A percentile compares a stretch with the other conserved stretches of the same genome.
Conservation (phyloP, 2,113 vertebrate species). For the Alosa alosa region DNA sequence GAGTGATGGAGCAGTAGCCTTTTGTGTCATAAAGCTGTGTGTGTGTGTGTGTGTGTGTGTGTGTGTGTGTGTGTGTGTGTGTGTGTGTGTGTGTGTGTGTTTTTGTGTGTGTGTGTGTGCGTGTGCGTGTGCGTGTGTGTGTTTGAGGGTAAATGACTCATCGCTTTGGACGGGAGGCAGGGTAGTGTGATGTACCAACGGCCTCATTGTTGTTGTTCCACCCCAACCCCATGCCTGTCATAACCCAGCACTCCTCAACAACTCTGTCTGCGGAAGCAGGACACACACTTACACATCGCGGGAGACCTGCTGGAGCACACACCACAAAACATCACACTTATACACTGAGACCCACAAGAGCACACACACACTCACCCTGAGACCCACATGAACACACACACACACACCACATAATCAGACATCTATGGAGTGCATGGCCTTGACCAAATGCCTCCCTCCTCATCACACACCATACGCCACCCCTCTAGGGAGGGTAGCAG, state of each 20-base stretch:
- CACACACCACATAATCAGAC: too few relatives aligned
- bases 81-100: slow-evolving; percentile 5
- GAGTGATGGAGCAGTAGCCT: too few relatives aligned
- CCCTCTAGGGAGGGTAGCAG: too few relatives aligned
- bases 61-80: not conserved
- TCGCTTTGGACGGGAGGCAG: slow-evolving; percentile 33
- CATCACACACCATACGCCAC: too few relatives aligned
- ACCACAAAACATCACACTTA: not conserved
- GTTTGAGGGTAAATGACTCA: slow-evolving; percentile 27
- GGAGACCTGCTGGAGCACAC: not conserved
- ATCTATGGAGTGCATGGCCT: too few relatives aligned
- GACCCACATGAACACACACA: too few relatives aligned
- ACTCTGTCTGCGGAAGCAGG: not conserved
- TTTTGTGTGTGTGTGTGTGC: not conserved
- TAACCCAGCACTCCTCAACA: slow-evolving; percentile 36
- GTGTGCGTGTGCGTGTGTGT: slow-evolving; percentile 8
- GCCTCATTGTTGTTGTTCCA: slow-evolving; percentile 22
- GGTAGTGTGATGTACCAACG: slow-evolving; percentile 49
- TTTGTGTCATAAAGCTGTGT: not conserved
- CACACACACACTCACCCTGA: not conserved
- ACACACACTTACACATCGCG: not conserved
- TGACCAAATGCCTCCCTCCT: too few relatives aligned
- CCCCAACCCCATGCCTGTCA: slow-evolving; percentile 24
- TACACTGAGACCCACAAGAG: too few relatives aligned
- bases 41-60: not conserved